These are phyloP conservation scores for Coccyzus lansbergi DNA, from an alignment of 2,797 vertebrate species.

Conservation along the genomic window DNA sequence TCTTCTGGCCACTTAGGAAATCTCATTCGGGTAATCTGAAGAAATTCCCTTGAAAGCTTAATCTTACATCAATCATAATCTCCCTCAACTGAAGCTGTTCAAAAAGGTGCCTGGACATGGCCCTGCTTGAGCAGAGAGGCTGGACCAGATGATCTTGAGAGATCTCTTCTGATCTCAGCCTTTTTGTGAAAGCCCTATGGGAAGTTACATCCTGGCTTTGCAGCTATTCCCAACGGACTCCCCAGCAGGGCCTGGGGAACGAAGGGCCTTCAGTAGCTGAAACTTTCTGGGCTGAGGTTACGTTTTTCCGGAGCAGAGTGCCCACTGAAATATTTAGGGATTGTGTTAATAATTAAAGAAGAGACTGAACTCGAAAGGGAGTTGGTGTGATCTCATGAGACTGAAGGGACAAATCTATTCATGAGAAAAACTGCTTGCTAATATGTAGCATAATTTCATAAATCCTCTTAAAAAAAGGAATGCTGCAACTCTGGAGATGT, in stretches of 20 bases:
- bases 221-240: neutral
- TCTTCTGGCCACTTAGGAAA: neutral
- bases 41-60: neutral
- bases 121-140: neutral
- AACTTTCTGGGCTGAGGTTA: neutral
- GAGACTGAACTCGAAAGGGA: neutral
- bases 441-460: neutral
- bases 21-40: neutral
- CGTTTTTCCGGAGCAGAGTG: neutral
- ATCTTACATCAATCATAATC: neutral
- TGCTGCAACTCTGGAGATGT: neutral
- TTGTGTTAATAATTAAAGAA: conserved; percentile 6
- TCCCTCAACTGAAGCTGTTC: neutral
- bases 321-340: neutral
- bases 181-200: neutral
- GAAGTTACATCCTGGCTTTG: neutral
- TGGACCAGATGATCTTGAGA: neutral
- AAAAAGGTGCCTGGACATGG: neutral
- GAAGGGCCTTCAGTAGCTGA: too few relatives aligned
- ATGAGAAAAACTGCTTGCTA: neutral
- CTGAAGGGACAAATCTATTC: neutral
- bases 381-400: neutral
- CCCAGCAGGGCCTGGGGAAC: rapidly evolving
- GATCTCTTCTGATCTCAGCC: neutral
- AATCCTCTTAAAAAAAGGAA: neutral